A percentile compares a stretch with the other conserved stretches of the same genome.
Conservation (phyloP, 2,888 invertebrate species). For the Galeopsomyia nigrocyanea region DNA sequence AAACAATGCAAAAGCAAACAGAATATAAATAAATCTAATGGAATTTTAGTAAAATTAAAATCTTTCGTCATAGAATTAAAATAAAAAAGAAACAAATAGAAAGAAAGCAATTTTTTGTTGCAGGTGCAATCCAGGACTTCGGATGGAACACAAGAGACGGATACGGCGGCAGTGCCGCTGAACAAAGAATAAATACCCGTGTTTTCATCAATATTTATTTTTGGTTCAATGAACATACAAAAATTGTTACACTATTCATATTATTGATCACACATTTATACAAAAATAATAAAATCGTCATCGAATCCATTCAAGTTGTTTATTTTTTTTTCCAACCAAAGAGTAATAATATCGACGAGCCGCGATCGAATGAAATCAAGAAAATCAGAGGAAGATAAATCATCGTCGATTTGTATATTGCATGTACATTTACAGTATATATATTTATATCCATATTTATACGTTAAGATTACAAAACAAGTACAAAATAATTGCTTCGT, state of each 20-base stretch:
- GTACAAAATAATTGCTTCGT: slow-evolving; percentile 64
- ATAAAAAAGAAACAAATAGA: no score
- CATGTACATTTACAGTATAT: slow-evolving; percentile 44
- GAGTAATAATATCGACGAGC: slow-evolving; percentile 10
- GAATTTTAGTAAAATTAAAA: no score
- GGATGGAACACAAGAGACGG: slow-evolving; percentile 29
- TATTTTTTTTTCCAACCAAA: no score
- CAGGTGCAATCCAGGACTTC: slow-evolving; percentile 22
- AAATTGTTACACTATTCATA: slow-evolving; percentile 68
- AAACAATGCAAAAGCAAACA: no score
- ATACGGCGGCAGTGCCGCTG: slow-evolving; percentile 40
- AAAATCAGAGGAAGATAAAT: slow-evolving; percentile 36
- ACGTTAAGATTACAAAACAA: slow-evolving; percentile 61
- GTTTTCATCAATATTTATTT: slow-evolving; percentile 69
- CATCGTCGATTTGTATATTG: slow-evolving; percentile 48
- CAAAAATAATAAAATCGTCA: slow-evolving; percentile 64
- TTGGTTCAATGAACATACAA: slow-evolving; percentile 69
- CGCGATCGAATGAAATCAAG: slow-evolving; percentile 36
- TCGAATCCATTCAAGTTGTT: slow-evolving; percentile 22
- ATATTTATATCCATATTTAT: slow-evolving; percentile 47
- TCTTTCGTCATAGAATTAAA: no score
- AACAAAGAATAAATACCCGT: slow-evolving; percentile 40
- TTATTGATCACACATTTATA: slow-evolving; percentile 69
- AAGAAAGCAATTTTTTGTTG: slow-evolving; percentile 3
- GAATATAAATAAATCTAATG: no score